phyloP scores from a whole-genome alignment of 2,113 vertebrate genomes.

The Columba janthina region DNA sequence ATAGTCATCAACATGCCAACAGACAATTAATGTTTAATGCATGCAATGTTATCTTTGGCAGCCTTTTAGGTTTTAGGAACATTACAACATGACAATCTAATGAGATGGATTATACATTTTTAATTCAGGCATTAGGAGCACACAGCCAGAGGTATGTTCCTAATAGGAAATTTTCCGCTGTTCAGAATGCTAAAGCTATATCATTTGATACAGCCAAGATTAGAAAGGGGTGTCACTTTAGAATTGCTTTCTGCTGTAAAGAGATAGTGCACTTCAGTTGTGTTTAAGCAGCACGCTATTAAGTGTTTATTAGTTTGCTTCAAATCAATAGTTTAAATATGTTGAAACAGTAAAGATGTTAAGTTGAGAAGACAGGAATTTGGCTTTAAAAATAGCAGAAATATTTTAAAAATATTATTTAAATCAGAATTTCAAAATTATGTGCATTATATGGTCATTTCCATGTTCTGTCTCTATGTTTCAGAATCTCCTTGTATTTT shows the following conservation, averaged over 20 bases:
- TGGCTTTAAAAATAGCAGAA: not conserved
- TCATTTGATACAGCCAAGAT: conserved; percentile 15
- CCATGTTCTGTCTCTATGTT: not conserved
- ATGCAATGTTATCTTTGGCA: not conserved
- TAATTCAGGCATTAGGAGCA: not conserved
- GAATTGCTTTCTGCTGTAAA: not conserved
- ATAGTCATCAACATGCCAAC: not conserved
- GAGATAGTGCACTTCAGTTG: not conserved
- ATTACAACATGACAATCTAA: not conserved
- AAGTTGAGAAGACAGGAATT: not conserved
- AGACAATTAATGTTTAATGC: not conserved
- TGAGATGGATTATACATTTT: not conserved
- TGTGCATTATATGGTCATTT: not conserved
- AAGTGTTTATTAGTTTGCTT: not conserved
- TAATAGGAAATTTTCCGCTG: not conserved
- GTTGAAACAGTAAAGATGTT: not conserved
- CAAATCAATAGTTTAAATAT: not conserved
- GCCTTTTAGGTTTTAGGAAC: not conserved
- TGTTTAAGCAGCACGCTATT: not conserved
- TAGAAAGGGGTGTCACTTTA: not conserved
- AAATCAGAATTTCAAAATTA: not conserved
- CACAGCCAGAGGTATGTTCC: not conserved
- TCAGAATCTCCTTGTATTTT: not conserved
- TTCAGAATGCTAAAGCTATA: not conserved
- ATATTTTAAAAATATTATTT: not conserved